Evolutionary conservation across 2,888 invertebrate species (phyloP), one percentile per base, ranked within the genome.

Genomic region (Lasioglossum morio): DNA sequence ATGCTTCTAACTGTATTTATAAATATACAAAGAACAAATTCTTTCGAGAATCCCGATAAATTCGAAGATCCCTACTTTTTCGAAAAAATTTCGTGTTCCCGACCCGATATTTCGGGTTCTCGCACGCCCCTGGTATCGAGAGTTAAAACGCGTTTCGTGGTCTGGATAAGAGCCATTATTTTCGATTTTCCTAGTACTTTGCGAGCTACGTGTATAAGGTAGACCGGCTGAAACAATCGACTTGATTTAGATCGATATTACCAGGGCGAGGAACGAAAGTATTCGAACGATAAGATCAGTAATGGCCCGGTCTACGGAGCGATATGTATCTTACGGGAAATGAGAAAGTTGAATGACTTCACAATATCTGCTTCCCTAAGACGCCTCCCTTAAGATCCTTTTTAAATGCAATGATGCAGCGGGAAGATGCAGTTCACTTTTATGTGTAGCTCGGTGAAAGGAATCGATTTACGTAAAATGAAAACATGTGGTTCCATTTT

Each of bases 121-220:
- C 34, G 34, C 34, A 34, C 34, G 34, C 34, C 34, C 34, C 34
- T 34, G 34, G 40, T 27, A 69, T 14, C 16, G 37, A n/a, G 14
- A 8, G 77, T 60, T 89, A 40, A 12, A 87, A 84, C 79, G 53
- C 72, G n/a, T 69, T 79, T 8, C 74, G 80, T 46, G 76, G 63
- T 77, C 23, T 48, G 40, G 60, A 69, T 43, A 66, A 72, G 46
- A 43, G 60, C 75, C 57, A 78, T 73, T 79, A 87, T 79, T 85
- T 85, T 87, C 63, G 40, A 5, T n/a, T 43, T 12, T 37, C 4
- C 34, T 14, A 16, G 7, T 46, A 12, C 27, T 57, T 37, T n/a
- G 63, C 63, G 12, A n/a, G 57, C n/a, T 57, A 57, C n/a, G 57
- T 4, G 57, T 10, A 12, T 0, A 60, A 27, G 60, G 57, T 73